Base-by-base conservation (phyloP, 1,140 invertebrate genomes). In the Penaeus chinensis region DNA sequence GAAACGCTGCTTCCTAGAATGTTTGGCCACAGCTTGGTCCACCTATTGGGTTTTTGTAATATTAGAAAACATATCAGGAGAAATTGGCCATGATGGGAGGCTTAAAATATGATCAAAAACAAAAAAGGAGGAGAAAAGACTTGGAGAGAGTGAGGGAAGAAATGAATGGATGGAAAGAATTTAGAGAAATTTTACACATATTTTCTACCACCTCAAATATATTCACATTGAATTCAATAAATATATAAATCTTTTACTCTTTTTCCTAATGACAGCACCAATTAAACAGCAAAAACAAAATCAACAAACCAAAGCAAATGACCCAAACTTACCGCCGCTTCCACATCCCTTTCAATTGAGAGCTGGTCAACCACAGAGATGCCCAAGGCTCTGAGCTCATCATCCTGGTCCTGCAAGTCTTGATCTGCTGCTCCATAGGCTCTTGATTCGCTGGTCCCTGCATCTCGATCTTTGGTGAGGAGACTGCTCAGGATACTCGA, bases 281-380 rank as follows among this genome's bases (percentile, higher is more conserved):
- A 42, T 16, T 5, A 19, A 32, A 20, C 10, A 3, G n/a, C 32
- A 71, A 16, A 20, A 71, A 71, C 47, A 20, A 47, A 79, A 42
- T 78, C 27, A 79, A 79, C 24, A 19, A 54, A 32, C n/a, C 27
- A 18, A 79, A 79, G 47, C 16, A 24, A 7, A 47, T 22, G 37
- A 24, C 20, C 10, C 60, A 82, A 27, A 85, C 82, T 89, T 76
- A 89, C 88, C 47, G 82, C 88, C 32, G 88, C 88, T 54, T 84
- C 88, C 42, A 89, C 88, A 85, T 82, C 66, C 32, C 83, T 83
- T 74, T 89, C 88, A 65, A 89, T 24, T 22, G 88, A 85, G 22
- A 85, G 24, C 69, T 89, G 88, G 61, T 89, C 88, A 32, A 89
- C 83, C 63, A 89, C 88, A 69, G 77, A 74, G 47, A 89, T 89